phyloP scores from a whole-genome alignment of 2,888 invertebrate species.

The Eurois occulta region DNA sequence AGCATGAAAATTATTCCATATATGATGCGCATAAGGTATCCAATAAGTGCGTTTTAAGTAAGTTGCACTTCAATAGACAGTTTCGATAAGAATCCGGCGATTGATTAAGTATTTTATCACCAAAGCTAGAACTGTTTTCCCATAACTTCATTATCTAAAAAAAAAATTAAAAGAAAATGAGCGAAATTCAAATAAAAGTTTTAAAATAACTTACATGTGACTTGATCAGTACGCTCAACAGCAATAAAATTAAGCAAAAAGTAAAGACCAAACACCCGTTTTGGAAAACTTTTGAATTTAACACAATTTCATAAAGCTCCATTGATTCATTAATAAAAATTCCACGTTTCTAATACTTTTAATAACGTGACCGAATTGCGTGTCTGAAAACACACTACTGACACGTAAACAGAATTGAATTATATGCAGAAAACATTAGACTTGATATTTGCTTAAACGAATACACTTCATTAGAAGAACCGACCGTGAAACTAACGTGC shows the following conservation, averaged over 20 bases:
- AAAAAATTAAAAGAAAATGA: background rate
- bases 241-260: background rate
- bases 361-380: background rate
- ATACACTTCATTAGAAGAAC: background rate
- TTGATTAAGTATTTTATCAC: background rate
- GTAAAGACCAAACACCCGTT: background rate
- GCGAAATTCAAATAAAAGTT: background rate
- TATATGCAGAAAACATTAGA: background rate
- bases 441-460: background rate
- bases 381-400: background rate
- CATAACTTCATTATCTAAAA: background rate
- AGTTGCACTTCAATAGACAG: background rate
- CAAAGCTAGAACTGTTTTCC: background rate
- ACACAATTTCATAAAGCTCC: too few species aligned
- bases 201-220: slow-evolving; percentile 18
- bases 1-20: background rate
- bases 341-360: too few species aligned
- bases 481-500: slow-evolving; percentile 37
- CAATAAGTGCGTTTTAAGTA: background rate
- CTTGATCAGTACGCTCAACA: slow-evolving; percentile 4
- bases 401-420: slow-evolving; percentile 9
- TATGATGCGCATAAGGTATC: background rate
- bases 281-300: background rate
- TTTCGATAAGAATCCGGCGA: background rate
- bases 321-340: too few species aligned